A percentile compares a stretch with the other conserved stretches of the same genome.
Conservation (phyloP, 2,113 vertebrate genomes). For the Indicator maculatus region DNA sequence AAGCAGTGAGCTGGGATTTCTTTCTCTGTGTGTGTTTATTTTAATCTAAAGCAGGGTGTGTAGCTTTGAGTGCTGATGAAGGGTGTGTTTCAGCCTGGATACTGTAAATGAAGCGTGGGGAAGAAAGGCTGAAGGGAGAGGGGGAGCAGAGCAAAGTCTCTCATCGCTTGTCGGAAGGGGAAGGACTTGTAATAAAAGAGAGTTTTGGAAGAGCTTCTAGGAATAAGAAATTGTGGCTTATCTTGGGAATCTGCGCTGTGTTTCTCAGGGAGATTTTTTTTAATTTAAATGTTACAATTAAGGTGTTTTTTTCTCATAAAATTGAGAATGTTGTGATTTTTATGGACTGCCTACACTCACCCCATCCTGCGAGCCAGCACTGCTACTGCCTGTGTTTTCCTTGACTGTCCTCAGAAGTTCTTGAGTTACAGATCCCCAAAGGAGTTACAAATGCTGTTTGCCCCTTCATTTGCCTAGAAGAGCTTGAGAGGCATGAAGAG, state of each 20-base stretch:
- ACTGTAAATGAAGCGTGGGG: neutral
- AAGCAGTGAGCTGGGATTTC: neutral
- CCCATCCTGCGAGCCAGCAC: neutral
- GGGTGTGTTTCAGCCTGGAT: neutral
- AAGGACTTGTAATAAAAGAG: neutral
- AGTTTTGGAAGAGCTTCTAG: neutral
- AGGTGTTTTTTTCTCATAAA: neutral
- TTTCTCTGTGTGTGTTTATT: rapidly evolving
- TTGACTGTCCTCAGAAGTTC: neutral
- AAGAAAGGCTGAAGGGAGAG: neutral
- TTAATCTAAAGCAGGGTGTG: constrained; percentile 23
- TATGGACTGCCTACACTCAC: neutral
- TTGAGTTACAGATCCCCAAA: neutral
- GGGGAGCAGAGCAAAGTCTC: neutral
- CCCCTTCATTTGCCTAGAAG: neutral
- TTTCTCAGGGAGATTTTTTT: neutral
- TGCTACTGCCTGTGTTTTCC: neutral
- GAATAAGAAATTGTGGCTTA: neutral
- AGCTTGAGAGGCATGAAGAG: neutral
- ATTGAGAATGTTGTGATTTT: neutral
- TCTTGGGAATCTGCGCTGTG: neutral
- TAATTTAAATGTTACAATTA: neutral
- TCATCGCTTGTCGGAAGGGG: rapidly evolving
- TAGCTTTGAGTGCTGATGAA: neutral
- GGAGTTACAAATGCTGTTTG: neutral